Base-by-base conservation (phyloP, 2,113 vertebrate genomes). In the Seriola quinqueradiata region DNA sequence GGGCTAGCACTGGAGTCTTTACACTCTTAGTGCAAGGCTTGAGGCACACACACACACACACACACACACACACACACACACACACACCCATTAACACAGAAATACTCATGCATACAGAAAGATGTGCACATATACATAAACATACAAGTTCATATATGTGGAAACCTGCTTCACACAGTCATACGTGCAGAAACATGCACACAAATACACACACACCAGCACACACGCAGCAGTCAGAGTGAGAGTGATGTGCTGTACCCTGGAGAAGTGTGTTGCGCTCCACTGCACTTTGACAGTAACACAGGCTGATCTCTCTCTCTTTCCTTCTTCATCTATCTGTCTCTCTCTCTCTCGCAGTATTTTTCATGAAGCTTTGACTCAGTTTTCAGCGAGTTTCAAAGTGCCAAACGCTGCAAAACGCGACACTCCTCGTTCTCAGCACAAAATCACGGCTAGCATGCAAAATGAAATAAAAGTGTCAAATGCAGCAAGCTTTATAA, bases 231-330 rank as follows among this genome's bases (percentile, higher is more conserved):
- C 48, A 77, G 32, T 52, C 58, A 50, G 77, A 59, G 70, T 40
- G 48, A 74, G 70, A 82, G 88, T 76, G 86, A 86, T 89, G 82
- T 61, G 73, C 57, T 82, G 77, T 77, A 76, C 68, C 90, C 89
- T 85, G 83, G 79, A 90, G 90, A 87, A 78, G 90, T 69, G 79
- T 67, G 89, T 81, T 48, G 9, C 50, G 75, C 87, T 87, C 69
- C n/a, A 6, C 61, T 90, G 87, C 84, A 90, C 82, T 84, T 60
- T 92, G 92, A 93, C 87, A 87, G 69, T 91, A 89, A 92, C 87
- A 4, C 74, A 28, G 36, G 32, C 85, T 80, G 90, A 89, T 83
- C 48, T 36, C 60, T 63, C 79, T 69, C 63, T 59, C 79, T 61
- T 38, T 52, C 76, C 65, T 38, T 28, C 71, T 46, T n/a, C 61